phyloP scores from a whole-genome alignment of 2,113 vertebrate genomes.

The Pangasianodon hypophthalmus region DNA sequence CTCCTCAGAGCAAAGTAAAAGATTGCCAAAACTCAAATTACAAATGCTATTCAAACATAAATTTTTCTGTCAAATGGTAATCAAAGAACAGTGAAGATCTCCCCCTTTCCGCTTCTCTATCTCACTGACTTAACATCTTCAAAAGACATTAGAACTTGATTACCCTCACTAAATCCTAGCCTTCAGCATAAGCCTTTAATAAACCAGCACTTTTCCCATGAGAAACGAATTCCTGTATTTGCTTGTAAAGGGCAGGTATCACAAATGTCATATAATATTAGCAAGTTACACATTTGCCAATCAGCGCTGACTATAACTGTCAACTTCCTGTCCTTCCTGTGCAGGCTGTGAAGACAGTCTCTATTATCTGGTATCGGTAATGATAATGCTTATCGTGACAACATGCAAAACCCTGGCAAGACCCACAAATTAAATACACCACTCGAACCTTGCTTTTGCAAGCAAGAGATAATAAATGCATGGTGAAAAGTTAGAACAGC shows the following conservation, averaged over 20 bases:
- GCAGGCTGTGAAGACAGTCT: background rate
- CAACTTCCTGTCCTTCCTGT: background rate
- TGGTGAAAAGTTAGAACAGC: conserved; percentile 22
- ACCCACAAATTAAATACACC: conserved; percentile 30
- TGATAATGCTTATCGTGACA: conserved; percentile 19
- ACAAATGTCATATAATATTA: background rate
- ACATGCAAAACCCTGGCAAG: conserved; percentile 18
- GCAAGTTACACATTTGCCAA: background rate
- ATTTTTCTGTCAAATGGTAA: background rate
- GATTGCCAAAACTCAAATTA: background rate
- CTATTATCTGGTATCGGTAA: conserved; percentile 11
- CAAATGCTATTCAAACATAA: background rate
- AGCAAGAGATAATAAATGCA: conserved; percentile 34
- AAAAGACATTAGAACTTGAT: background rate
- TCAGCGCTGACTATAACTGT: background rate
- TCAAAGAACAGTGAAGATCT: background rate
- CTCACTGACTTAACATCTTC: background rate
- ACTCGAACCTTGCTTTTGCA: conserved; percentile 21
- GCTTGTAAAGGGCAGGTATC: background rate
- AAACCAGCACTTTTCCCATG: background rate
- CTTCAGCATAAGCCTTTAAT: background rate
- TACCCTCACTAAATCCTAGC: background rate
- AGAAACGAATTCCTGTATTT: background rate
- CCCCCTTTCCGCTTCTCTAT: background rate
- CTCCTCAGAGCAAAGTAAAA: background rate